Base-by-base conservation (phyloP, 2,797 vertebrate genomes). In the Leptodactylus fallax region DNA sequence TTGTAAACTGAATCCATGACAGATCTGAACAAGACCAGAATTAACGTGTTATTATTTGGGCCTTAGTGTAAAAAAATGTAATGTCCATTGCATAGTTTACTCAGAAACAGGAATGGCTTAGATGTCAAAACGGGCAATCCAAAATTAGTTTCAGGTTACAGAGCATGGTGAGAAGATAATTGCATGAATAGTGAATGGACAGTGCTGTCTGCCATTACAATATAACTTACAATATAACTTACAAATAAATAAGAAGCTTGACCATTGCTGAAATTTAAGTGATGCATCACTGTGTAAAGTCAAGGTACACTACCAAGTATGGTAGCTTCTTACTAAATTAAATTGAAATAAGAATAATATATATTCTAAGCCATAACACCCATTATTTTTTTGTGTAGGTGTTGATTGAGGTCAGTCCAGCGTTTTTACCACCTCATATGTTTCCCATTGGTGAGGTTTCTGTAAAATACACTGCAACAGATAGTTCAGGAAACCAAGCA, bases 401-500 rank as follows among this genome's bases (percentile, higher is more conserved):
- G 72, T 93, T 90, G 51, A 91, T 99, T 90, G 97, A 95, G 2
- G 96, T 97, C 83, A 96, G 95, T 56, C 98, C 98, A n/a, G 96
- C 97, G 79, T 97, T 98, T 89, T 93, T 94, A 76, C 97, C 97
- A 8, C 97, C 97, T 0, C 97, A 97, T 91, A 95, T 97, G 90
- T 95, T 99, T 83, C 97, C 97, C 78, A 95, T 98, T 69, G 98
- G 98, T 0, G 95, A 94, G 80, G 95, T 97, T 91, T 93, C 92
- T 71, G 94, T 99, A 92, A 97, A 96, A 6, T 99, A 99, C 91
- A 96, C 94, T 6, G 97, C 96, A 0, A 92, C 89, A 0, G 98
- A 99, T 91, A 95, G 90, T 77, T 93, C 96, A 0, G 94, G 96
- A 84, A 99, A 99, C 92, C 95, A 96, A 88, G 98, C 96, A 92